phyloP scores from a whole-genome alignment of 2,888 invertebrate species.

The Gari tellinella region DNA sequence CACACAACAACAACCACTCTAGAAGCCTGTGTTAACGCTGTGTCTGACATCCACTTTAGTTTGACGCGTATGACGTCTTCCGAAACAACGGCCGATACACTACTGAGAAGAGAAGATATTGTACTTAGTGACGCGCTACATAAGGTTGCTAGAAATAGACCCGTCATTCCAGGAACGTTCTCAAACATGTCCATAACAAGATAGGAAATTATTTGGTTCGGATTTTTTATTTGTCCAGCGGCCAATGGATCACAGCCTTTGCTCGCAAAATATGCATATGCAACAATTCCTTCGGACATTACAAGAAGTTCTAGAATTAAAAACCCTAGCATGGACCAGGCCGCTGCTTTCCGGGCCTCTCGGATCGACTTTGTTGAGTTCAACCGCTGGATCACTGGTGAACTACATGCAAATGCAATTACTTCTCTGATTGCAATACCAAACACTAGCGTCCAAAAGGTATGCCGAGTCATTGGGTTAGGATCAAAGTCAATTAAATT shows the following conservation, averaged over 20 bases:
- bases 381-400: slow-evolving; percentile 32
- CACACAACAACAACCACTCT: slow-evolving; percentile 31
- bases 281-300: slow-evolving; percentile 44
- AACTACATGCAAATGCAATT: slow-evolving; percentile 5
- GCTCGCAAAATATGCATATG: slow-evolving; percentile 38
- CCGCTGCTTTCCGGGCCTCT: slow-evolving; percentile 38
- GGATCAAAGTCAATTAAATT: slow-evolving; percentile 40
- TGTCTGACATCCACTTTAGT: slow-evolving; percentile 13
- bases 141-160: slow-evolving; percentile 32
- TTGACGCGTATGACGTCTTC: slow-evolving; percentile 21
- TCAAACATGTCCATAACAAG: slow-evolving; percentile 39
- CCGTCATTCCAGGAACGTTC: slow-evolving; percentile 18
- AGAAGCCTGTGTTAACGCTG: slow-evolving; percentile 16
- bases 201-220: slow-evolving; percentile 39
- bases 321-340: slow-evolving; percentile 30
- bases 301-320: slow-evolving; percentile 26
- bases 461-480: slow-evolving; percentile 31
- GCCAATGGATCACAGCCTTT: slow-evolving; percentile 49
- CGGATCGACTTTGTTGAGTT: slow-evolving; percentile 31
- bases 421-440: slow-evolving; percentile 12
- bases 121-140: slow-evolving; percentile 43
- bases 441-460: slow-evolving; percentile 46
- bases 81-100: slow-evolving; percentile 33
- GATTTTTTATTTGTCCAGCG: slow-evolving; percentile 37
- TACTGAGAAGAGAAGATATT: slow-evolving; percentile 36